Conservation (phyloP, 2,797 vertebrate genomes). For the Lophotriccus pileatus region DNA sequence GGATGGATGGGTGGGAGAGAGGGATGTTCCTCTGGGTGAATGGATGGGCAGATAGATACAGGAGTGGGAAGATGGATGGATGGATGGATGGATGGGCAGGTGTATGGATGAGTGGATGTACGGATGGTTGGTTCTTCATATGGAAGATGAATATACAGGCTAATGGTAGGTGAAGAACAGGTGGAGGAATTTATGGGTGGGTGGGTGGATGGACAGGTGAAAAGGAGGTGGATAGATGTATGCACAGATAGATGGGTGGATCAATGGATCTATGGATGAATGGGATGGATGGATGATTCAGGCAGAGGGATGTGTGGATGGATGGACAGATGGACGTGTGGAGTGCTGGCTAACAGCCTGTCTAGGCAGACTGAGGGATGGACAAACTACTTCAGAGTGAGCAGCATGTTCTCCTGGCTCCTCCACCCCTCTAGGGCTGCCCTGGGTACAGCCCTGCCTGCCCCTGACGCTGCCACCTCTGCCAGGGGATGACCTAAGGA, state of each 20-base stretch:
- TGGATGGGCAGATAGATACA: too few species aligned
- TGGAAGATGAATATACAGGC: background rate
- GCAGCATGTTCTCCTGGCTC: background rate
- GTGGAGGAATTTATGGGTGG: background rate
- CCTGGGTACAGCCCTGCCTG: background rate
- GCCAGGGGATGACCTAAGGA: rapidly evolving
- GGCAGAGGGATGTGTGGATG: background rate
- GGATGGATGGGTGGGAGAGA: too few species aligned
- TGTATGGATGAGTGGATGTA: too few species aligned
- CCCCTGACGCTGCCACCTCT: background rate
- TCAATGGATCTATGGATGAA: background rate
- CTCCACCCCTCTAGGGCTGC: background rate
- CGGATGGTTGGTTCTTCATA: background rate
- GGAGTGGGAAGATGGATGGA: too few species aligned
- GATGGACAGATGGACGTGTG: rapidly evolving
- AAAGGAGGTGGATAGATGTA: background rate
- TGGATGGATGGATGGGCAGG: background rate
- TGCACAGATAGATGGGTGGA: background rate
- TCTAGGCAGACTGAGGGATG: background rate
- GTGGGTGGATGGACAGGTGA: background rate
- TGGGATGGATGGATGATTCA: background rate
- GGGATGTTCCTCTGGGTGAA: background rate
- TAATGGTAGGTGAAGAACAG: background rate
- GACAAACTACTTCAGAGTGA: background rate
- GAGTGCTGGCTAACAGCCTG: background rate